phyloP scores from a whole-genome alignment of 64 coral and sea anemone genomes.

The Orbicella faveolata region DNA sequence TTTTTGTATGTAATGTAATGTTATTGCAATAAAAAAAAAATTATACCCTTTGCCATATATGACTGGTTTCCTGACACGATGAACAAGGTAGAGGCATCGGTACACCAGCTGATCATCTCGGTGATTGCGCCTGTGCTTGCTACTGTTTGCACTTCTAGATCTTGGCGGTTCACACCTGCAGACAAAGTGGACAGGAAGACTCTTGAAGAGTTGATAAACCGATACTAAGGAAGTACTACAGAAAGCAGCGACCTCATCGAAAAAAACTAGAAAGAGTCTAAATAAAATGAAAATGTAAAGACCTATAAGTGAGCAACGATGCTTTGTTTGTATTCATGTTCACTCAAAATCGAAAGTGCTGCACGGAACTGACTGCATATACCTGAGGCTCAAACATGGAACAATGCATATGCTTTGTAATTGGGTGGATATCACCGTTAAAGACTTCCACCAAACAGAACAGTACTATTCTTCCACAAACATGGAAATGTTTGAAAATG shows the following conservation, averaged over 20 bases:
- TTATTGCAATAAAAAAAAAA: too few species aligned
- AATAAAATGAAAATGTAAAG: too few species aligned
- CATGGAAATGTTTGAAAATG: not conserved
- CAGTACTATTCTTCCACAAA: not conserved
- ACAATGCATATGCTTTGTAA: too few species aligned
- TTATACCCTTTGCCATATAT: slow-evolving; percentile 79
- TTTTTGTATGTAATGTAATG: not conserved
- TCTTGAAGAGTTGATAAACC: not conserved
- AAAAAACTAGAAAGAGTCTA: too few species aligned
- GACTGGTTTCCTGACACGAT: slow-evolving; percentile 78
- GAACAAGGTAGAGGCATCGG: slow-evolving; percentile 60
- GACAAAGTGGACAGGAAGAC: not conserved
- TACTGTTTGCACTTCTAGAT: slow-evolving; percentile 45
- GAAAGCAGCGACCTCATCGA: too few species aligned
- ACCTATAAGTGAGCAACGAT: too few species aligned
- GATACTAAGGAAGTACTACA: not conserved
- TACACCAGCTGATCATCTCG: slow-evolving; percentile 66
- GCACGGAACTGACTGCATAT: too few species aligned
- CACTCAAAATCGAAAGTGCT: too few species aligned
- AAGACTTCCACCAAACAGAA: too few species aligned
- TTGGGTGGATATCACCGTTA: too few species aligned
- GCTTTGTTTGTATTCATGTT: too few species aligned
- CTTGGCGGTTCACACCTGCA: slow-evolving; percentile 52
- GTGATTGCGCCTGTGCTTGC: slow-evolving; percentile 44
- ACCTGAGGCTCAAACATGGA: too few species aligned